phyloP scores from a whole-genome alignment of 2,113 vertebrate genomes.

The Zootoca vivipara region DNA sequence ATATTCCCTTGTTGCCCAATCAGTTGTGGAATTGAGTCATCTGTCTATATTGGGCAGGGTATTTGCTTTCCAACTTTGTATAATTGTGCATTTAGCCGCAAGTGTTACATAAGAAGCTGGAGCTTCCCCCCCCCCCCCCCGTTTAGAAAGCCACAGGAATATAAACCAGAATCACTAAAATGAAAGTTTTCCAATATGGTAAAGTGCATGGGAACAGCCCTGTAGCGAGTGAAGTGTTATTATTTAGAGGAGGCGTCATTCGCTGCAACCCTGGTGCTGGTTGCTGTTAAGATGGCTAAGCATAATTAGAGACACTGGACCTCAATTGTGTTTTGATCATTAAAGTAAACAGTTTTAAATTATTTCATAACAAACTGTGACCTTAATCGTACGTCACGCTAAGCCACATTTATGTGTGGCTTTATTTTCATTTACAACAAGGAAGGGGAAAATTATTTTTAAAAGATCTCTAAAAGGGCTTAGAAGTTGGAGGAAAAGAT shows the following conservation, averaged over 20 bases:
- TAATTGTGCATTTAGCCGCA: not conserved
- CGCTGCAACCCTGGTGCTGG: not conserved
- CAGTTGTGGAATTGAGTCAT: not conserved
- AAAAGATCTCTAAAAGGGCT: too few species aligned
- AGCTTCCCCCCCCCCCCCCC: too few species aligned
- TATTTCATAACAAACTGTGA: too few species aligned
- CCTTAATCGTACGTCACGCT: too few species aligned
- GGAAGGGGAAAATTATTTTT: too few species aligned
- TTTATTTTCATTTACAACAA: too few species aligned
- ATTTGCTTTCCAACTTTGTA: not conserved
- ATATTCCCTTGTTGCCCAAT: not conserved
- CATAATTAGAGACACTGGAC: not conserved
- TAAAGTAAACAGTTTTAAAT: too few species aligned
- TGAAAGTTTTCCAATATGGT: not conserved
- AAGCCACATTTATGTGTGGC: too few species aligned
- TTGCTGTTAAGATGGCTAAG: not conserved
- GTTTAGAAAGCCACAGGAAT: not conserved
- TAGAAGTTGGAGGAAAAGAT: too few species aligned
- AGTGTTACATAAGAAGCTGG: not conserved
- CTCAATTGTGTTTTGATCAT: too few species aligned
- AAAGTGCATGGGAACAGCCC: too few species aligned
- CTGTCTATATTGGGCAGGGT: not conserved
- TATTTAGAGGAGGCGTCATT: not conserved
- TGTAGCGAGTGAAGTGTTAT: not conserved
- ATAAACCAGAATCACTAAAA: not conserved